phyloP scores from a whole-genome alignment of 1,140 invertebrate species.

The Temnothorax nylanderi region DNA sequence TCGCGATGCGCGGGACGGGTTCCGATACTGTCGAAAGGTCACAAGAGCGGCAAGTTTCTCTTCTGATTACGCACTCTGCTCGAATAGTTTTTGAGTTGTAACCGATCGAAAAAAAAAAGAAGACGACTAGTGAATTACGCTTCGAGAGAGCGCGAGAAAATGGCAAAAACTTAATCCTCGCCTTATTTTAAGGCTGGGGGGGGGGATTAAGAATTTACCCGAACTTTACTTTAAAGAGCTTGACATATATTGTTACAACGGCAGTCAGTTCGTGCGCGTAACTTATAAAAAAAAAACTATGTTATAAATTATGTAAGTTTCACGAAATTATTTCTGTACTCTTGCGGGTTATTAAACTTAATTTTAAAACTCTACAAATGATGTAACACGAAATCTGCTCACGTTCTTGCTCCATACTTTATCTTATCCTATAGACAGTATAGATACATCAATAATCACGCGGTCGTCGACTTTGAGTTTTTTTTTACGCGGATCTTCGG shows the following conservation, averaged over 20 bases:
- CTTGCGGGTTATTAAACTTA: neutral
- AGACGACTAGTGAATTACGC: neutral
- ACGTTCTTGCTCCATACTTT: neutral
- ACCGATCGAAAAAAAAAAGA: neutral
- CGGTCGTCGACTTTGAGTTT: neutral
- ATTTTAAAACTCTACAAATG: neutral
- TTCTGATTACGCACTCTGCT: neutral
- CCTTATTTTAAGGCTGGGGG: neutral
- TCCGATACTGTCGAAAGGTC: conserved; percentile 22
- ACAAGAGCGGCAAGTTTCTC: conserved; percentile 34
- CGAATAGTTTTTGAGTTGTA: conserved; percentile 7
- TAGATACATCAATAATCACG: neutral
- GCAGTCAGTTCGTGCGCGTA: neutral
- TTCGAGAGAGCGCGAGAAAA: neutral
- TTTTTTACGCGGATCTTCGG: neutral
- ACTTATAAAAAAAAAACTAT: neutral
- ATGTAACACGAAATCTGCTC: neutral
- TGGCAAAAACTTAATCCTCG: neutral
- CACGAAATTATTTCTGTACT: neutral
- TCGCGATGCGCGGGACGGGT: neutral
- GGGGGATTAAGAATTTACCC: too few species aligned
- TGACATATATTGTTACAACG: neutral
- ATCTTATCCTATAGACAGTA: neutral
- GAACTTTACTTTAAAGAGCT: neutral
- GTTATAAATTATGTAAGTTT: neutral